Evolutionary conservation across 1,140 invertebrate genomes (phyloP).

Genomic region (Nilaparvata lugens): DNA sequence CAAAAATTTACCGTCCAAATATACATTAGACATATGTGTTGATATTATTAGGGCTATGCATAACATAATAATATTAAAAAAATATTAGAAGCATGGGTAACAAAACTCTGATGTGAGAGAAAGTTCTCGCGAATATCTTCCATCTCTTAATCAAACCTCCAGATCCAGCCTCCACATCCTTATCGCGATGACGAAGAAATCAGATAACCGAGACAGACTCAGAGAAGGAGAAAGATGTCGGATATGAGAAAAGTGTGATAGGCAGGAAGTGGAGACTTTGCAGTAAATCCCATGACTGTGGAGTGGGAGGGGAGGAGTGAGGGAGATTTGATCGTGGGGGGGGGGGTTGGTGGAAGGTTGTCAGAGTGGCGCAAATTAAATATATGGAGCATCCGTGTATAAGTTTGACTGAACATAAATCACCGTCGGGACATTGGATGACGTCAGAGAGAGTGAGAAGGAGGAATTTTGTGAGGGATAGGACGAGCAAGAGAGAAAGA

Average conservation of each 20-base stretch:
- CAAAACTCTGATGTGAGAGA: no score
- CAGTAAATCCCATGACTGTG: background rate
- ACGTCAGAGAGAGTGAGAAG: background rate
- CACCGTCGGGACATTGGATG: background rate
- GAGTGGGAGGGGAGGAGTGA: background rate
- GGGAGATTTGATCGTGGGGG: no score
- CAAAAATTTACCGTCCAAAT: no score
- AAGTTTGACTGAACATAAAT: slow-evolving; percentile 17
- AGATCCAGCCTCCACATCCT: background rate
- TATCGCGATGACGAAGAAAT: background rate
- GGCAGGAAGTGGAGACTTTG: slow-evolving; percentile 8
- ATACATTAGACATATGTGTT: no score
- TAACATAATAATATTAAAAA: no score
- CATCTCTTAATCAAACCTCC: background rate
- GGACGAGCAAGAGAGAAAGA: no score
- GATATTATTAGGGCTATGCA: no score
- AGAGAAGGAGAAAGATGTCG: slow-evolving; percentile 7
- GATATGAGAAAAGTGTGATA: slow-evolving; percentile 3
- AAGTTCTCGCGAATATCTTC: no score
- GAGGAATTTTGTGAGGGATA: no score
- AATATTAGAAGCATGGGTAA: no score
- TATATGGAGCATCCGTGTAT: slow-evolving; percentile 17
- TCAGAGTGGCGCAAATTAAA: slow-evolving; percentile 15
- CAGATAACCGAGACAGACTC: background rate
- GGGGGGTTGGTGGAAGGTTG: background rate